Conservation (phyloP, 2,888 invertebrate genomes). For the Itoplectis maculator region DNA sequence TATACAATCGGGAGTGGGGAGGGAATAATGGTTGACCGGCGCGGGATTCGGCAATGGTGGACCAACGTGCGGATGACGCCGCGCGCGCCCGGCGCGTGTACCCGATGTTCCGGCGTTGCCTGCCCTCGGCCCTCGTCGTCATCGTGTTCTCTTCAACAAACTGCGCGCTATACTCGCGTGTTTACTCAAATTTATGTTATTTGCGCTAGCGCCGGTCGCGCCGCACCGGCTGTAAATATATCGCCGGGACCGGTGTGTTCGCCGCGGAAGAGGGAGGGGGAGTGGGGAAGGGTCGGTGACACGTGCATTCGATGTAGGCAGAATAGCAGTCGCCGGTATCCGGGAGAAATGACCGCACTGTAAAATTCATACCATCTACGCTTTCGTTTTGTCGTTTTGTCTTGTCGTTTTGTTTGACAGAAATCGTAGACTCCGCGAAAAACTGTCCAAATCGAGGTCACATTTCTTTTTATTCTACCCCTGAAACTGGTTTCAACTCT, state of each 20-base stretch:
- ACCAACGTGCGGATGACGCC: background rate
- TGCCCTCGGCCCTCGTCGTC: background rate
- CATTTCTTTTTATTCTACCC: too few relatives aligned
- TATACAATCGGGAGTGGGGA: background rate
- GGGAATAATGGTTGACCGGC: slow-evolving; percentile 5
- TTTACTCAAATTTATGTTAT: slow-evolving; percentile 67
- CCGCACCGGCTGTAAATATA: slow-evolving; percentile 22
- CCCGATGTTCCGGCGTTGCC: slow-evolving; percentile 12
- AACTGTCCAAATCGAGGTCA: too few relatives aligned
- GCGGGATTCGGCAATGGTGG: background rate
- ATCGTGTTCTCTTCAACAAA: slow-evolving; percentile 25
- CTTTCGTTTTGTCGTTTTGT: too few relatives aligned
- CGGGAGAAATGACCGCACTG: background rate
- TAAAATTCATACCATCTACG: background rate
- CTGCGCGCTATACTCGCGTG: slow-evolving; percentile 57
- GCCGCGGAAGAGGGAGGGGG: background rate
- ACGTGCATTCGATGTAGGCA: slow-evolving; percentile 20
- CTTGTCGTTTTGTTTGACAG: too few relatives aligned
- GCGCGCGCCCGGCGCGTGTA: too few relatives aligned
- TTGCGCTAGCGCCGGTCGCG: slow-evolving; percentile 28
- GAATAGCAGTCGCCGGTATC: background rate
- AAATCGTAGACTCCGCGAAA: too few relatives aligned
- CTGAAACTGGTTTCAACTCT: too few relatives aligned
- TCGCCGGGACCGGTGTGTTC: background rate
- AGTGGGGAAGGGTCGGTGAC: background rate